Evolutionary conservation across 2,113 vertebrate genomes (phyloP), one percentile per base, ranked within the genome.

Genomic region (Eidolon helvum): DNA sequence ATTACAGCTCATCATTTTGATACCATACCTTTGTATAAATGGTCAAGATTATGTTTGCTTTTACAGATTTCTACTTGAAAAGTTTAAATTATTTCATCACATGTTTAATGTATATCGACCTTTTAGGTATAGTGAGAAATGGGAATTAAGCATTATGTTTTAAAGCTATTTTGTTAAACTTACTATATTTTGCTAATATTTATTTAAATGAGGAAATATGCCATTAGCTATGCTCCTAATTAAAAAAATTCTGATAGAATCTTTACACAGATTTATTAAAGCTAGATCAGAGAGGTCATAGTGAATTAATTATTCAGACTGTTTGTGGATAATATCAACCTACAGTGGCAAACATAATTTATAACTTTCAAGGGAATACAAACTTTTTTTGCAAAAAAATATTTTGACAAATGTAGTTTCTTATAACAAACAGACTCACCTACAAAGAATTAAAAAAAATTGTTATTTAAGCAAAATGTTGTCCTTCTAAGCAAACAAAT

Each of bases 241-340:
- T 86, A 38, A 82, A 85, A 93, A 61, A 48, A 86, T 10, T 19
- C 12, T 43, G 40, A 61, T 50, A 68, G 9, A 90, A 83, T 96
- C 53, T 96, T 96, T 82, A 82, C 68, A 75, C 66, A 93, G 72
- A 61, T 91, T 96, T 89, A 96, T 96, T 95, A 97, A 96, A 95
- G 14, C 53, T 86, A 53, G 68, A 78, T 91, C 92, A 95, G 86
- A 96, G 87, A 92, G 33, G 9, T 95, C 86, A 87, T 69, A 68
- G 40, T 95, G 83, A 96, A 96, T 96, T 97, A 96, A 96, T 95
- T 96, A 86, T 68, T 40, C 78, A 72, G 66, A 93, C 68, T 40
- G 18, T 96, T 87, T 89, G 65, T 88, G 48, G 45, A 85, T 93
- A 90, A 95, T 94, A 83, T 96, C 87, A 96, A 91, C 83, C 78